A percentile compares a stretch with the other conserved stretches of the same genome.
Conservation (phyloP, 2,888 invertebrate species). For the Synergus umbraculus region DNA sequence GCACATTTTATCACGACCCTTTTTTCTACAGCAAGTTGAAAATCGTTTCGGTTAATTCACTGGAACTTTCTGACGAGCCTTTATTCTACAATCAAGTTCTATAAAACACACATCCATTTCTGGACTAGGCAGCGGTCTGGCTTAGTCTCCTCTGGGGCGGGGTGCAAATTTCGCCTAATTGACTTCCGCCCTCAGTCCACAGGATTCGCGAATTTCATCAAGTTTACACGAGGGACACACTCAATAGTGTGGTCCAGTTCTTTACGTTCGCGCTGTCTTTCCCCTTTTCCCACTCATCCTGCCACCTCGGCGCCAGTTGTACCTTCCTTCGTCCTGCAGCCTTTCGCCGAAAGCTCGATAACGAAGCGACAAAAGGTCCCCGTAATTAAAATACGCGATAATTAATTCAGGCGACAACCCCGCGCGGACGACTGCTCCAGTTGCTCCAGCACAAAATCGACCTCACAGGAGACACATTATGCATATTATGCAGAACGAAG, state of each 20-base stretch:
- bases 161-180: not conserved
- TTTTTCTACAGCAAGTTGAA: not conserved
- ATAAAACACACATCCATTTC: conserved; percentile 7
- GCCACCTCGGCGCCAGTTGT: not conserved
- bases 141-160: not conserved
- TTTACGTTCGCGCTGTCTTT: not conserved
- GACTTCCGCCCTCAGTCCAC: not conserved
- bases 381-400: conserved; percentile 15
- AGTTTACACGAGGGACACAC: not conserved
- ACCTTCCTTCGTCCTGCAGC: not conserved
- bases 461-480: conserved; percentile 39
- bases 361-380: conserved; percentile 8
- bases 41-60: not conserved
- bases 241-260: not conserved
- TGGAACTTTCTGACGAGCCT: not conserved
- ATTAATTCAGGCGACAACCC: conserved; percentile 5
- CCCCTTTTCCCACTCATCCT: not conserved
- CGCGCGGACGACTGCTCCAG: not conserved
- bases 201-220: conserved; percentile 8
- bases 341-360: conserved; percentile 7
- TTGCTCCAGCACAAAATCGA: not conserved
- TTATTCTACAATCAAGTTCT: conserved; percentile 1
- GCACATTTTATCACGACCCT: not conserved
- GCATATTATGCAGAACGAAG: conserved; percentile 45
- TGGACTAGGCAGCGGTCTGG: not conserved